These are phyloP conservation scores for Neostethus bicornis DNA, from an alignment of 2,797 vertebrate species.

Conservation along the genomic window DNA sequence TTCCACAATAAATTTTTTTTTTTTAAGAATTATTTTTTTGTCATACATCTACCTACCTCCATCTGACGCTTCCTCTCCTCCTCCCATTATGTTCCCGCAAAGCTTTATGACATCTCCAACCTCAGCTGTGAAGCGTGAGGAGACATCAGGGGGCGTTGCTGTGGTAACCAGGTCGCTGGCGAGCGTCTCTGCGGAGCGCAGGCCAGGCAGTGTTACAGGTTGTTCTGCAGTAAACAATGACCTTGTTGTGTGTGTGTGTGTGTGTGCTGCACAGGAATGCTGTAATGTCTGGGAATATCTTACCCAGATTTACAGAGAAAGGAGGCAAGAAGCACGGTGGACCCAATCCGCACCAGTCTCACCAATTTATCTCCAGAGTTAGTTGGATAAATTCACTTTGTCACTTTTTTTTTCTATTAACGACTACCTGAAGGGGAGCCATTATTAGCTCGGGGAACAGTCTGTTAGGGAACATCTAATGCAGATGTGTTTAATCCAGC, in stretches of 20 bases:
- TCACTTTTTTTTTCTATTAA: conserved; percentile 62
- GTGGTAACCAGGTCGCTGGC: conserved; percentile 74
- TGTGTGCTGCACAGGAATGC: conserved; percentile 85
- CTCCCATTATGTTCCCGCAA: conserved; percentile 22
- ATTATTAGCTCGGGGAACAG: conserved; percentile 36
- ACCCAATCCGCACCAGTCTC: conserved; percentile 38
- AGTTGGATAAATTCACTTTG: conserved; percentile 57
- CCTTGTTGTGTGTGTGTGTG: conserved; percentile 86
- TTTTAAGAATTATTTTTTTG: not conserved
- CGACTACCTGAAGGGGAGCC: conserved; percentile 37
- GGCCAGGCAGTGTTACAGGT: conserved; percentile 85
- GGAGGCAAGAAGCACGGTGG: conserved; percentile 18
- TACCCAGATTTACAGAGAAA: conserved; percentile 55
- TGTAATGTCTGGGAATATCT: conserved; percentile 84
- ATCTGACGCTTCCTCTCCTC: conserved; percentile 4
- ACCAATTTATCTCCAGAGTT: conserved; percentile 51
- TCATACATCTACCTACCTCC: not conserved
- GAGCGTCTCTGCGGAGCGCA: conserved; percentile 73
- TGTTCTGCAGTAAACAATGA: conserved; percentile 86
- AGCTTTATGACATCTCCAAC: conserved; percentile 52
- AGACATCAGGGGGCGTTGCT: conserved; percentile 75
- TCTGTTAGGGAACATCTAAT: conserved; percentile 43
- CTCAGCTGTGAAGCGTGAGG: conserved; percentile 42
- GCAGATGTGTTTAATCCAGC: conserved; percentile 35
- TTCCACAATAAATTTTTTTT: conserved; percentile 12